Evolutionary conservation across 2,888 invertebrate species (phyloP).

Genomic region (Endomychus coccineus): DNA sequence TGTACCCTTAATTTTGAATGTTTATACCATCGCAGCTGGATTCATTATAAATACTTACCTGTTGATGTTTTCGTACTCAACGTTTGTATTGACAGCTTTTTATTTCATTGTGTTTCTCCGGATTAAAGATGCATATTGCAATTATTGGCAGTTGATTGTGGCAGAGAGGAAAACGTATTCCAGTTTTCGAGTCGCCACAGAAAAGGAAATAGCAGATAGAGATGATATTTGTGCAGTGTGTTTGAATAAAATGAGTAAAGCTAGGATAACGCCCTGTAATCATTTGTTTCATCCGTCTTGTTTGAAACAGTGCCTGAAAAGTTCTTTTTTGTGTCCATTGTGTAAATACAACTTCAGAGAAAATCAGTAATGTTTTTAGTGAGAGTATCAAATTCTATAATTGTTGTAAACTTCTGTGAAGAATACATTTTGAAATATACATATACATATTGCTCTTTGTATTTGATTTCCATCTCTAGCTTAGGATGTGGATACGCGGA

Average conservation of each 20-base stretch:
- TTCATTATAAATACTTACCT: conserved; percentile 21
- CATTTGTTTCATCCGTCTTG: conserved; percentile 75
- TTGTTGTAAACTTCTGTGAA: no score
- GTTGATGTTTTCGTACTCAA: conserved; percentile 22
- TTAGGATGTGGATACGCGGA: no score
- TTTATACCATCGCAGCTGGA: conserved; percentile 45
- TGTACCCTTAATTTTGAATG: conserved; percentile 56
- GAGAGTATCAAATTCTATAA: no score
- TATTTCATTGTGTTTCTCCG: conserved; percentile 39
- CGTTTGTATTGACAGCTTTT: conserved; percentile 30
- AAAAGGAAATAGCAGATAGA: conserved; percentile 56
- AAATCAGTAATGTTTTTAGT: no score
- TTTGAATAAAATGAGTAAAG: conserved; percentile 59
- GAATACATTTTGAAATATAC: no score
- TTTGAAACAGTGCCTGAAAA: conserved; percentile 61
- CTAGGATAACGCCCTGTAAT: conserved; percentile 69
- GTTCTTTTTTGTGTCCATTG: conserved; percentile 63
- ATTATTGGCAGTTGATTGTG: conserved; percentile 33
- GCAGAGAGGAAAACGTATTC: conserved; percentile 34
- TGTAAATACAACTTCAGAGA: conserved; percentile 51
- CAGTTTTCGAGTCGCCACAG: conserved; percentile 49
- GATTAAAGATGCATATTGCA: conserved; percentile 36
- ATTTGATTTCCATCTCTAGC: no score
- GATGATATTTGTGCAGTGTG: conserved; percentile 77
- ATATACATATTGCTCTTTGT: no score